These are phyloP conservation scores for Seriola dumerili DNA, from an alignment of 2,113 vertebrate genomes.

Conservation along the genomic window DNA sequence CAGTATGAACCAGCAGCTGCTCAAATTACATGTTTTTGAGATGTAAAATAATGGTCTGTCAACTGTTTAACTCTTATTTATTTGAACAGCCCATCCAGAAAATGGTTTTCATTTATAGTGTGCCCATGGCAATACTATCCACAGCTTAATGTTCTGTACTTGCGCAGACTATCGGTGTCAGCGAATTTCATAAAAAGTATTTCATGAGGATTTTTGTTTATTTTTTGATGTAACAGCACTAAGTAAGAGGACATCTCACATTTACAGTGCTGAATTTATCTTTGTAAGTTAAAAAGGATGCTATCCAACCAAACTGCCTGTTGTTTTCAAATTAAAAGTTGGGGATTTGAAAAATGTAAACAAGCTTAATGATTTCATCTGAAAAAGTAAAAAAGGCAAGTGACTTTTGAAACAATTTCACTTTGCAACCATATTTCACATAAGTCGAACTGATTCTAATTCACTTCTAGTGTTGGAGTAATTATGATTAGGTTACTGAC, in stretches of 20 bases:
- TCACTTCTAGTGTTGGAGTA: background rate
- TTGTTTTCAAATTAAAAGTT: background rate
- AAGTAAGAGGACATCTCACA: background rate
- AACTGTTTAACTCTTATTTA: slow-evolving; percentile 46
- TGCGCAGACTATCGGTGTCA: slow-evolving; percentile 25
- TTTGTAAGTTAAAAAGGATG: background rate
- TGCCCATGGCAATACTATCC: slow-evolving; percentile 38
- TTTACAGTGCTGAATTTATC: background rate
- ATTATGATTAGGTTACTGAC: background rate
- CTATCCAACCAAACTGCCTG: background rate
- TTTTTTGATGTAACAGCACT: background rate
- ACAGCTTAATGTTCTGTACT: slow-evolving; percentile 33
- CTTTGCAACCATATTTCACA: background rate
- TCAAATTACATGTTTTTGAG: slow-evolving; percentile 36
- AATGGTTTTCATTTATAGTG: slow-evolving; percentile 49
- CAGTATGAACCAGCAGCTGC: slow-evolving; percentile 4
- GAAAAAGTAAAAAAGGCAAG: background rate
- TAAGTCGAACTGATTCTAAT: background rate
- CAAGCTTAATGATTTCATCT: background rate
- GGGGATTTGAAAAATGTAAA: background rate
- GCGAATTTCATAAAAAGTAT: slow-evolving; percentile 41
- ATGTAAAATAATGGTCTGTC: slow-evolving; percentile 52
- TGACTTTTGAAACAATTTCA: background rate
- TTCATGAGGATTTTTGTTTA: background rate
- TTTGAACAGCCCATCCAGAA: slow-evolving; percentile 40